These are phyloP conservation scores for Sylvilagus floridanus DNA, from an alignment of 2,797 vertebrate species.

Conservation along the genomic window DNA sequence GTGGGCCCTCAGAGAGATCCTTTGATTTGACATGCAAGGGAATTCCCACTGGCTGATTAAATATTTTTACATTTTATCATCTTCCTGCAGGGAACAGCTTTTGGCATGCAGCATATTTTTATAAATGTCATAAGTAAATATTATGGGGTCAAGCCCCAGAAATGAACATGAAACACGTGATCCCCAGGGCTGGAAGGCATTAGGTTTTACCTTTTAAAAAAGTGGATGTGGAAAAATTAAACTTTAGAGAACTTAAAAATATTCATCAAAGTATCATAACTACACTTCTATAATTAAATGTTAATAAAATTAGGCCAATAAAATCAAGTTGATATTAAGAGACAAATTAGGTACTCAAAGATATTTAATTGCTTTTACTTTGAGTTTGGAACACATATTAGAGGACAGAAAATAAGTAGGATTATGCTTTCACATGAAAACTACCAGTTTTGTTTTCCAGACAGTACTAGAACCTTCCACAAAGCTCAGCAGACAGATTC, in stretches of 20 bases:
- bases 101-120: slow-evolving; percentile 75
- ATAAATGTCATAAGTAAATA: slow-evolving; percentile 75
- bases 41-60: slow-evolving; percentile 79
- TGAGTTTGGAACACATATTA: neutral
- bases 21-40: slow-evolving; percentile 74
- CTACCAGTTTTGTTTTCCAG: neutral
- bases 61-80: slow-evolving; percentile 81
- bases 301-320: neutral
- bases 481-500: neutral
- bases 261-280: neutral
- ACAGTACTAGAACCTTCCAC: slow-evolving; percentile 26
- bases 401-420: neutral
- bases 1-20: slow-evolving; percentile 19
- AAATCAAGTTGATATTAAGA: slow-evolving; percentile 35
- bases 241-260: slow-evolving; percentile 27
- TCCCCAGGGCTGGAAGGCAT: slow-evolving; percentile 51
- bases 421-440: neutral
- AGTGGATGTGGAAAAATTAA: neutral
- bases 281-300: neutral
- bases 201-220: slow-evolving; percentile 11
- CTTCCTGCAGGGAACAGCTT: slow-evolving; percentile 78
- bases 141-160: slow-evolving; percentile 52
- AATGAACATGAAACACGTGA: slow-evolving; percentile 1
- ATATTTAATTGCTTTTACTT: neutral
- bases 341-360: neutral